These are phyloP conservation scores for Tenebrio molitor DNA, from an alignment of 1,140 invertebrate genomes.

Conservation along the genomic window DNA sequence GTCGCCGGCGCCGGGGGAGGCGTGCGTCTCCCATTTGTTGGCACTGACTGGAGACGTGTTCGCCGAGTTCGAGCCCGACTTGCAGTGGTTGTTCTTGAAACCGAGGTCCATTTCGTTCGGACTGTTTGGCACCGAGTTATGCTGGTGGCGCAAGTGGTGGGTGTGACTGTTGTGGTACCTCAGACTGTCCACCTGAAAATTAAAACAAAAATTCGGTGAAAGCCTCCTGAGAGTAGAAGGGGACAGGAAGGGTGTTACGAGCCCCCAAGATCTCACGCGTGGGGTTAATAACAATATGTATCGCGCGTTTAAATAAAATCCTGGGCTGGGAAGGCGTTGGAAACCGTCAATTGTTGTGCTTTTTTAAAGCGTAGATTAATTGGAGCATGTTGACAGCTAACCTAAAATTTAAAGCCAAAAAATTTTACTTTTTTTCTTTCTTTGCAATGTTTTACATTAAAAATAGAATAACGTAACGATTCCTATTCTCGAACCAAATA, in stretches of 20 bases:
- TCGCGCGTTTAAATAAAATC: too few species aligned
- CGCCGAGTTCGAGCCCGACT: conserved; percentile 70
- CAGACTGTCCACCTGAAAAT: conserved; percentile 68
- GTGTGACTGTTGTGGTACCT: conserved; percentile 69
- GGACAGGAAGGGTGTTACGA: not conserved
- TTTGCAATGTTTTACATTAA: too few species aligned
- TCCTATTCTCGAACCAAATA: too few species aligned
- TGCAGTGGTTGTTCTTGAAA: conserved; percentile 65
- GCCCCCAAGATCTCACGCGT: too few species aligned
- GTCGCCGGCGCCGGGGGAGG: conserved; percentile 15
- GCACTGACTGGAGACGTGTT: conserved; percentile 70
- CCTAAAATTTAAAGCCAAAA: too few species aligned
- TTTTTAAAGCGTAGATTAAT: too few species aligned
- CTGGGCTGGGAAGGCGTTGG: too few species aligned
- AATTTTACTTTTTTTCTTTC: too few species aligned
- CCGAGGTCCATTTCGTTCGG: conserved; percentile 76
- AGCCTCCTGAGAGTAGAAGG: not conserved
- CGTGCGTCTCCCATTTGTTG: conserved; percentile 65
- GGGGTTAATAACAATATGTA: too few species aligned
- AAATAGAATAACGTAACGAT: too few species aligned
- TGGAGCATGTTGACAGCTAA: too few species aligned
- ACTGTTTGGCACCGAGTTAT: conserved; percentile 86
- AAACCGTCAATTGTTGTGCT: too few species aligned
- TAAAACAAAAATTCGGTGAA: not conserved
- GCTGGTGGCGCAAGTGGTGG: conserved; percentile 68